Base-by-base conservation (phyloP, 1,140 invertebrate genomes). In the Drosophila ogumai region DNA sequence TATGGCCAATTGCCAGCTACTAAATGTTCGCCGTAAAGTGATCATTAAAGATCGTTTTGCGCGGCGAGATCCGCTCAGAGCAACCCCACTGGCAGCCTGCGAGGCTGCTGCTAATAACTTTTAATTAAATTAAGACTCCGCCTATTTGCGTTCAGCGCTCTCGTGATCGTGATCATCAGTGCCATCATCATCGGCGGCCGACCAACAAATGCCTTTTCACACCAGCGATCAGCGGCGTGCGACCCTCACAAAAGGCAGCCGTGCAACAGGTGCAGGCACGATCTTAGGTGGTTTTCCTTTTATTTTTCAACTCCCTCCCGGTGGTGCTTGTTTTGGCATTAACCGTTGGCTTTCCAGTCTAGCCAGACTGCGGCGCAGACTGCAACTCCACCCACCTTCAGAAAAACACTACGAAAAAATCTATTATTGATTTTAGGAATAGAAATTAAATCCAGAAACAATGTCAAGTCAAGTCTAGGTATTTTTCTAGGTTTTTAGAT, bases 81-180 rank as follows among this genome's bases (percentile, higher is more conserved):
- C 38, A 59, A 44, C 52, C 44, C 56, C 56, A 61, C 43, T 36
- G 55, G 41, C 8, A 63, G 65, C 69, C 63, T 68, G 41, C 36
- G 36, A 57, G 61, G 61, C 79, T 65, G 40, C 44, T 55, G 65
- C 84, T 88, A 88, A 88, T 88, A 85, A 84, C 84, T 84, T 88
- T 88, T 90, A 88, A 88, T 88, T 88, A 88, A 88, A 88, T 88
- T 90, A 81, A 87, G 68, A 73, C 84, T 90, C 84, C 85, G 84
- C 84, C 84, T 88, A 80, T 87, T 87, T 82, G 82, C 79, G 82
- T 76, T 87, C 76, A 79, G 41, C 47, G 54, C 52, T 49, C 58
- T 60, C 46, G 46, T 43, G 75, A 80, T 88, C 82, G 66, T 87
- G 75, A 81, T 85, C 82, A 78, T 81, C 52, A 44, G 57, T 46